Base-by-base conservation (phyloP, 1,140 invertebrate genomes). In the Cecropterus lyciades region DNA sequence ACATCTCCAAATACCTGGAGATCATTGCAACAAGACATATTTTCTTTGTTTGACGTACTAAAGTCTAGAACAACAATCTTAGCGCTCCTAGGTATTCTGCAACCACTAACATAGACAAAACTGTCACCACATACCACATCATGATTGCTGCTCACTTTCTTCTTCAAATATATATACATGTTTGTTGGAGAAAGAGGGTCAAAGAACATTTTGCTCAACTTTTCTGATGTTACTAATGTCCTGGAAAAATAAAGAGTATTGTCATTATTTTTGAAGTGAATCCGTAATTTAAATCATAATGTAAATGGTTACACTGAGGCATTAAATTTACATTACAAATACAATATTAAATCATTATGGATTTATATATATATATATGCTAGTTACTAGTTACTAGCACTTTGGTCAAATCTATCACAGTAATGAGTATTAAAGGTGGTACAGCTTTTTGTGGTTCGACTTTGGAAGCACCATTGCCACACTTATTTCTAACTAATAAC, bases 91-190 rank as follows among this genome's bases (percentile, higher is more conserved):
- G 89, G 87, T 33, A 91, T 77, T 69, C 78, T 84, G 46, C 73
- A 85, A 0, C 87, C 87, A 67, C 69, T 80, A 0, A 81, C 70
- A 9, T 68, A 56, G 8, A 82, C 70, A 77, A 87, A 91, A 63
- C 73, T 84, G 9, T 86, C 82, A 55, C 49, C 73, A 52, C 83
- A 84, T 0, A 89, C 59, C 8, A 84, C 65, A 64, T 80, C 74
- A 56, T 77, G 66, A 5, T 73, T 75, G 48, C 55, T 67, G 5
- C 37, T 37, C 9, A 64, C 49, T 49, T 82, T 85, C 46, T 85
- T 91, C 59, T 85, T 91, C 13, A 91, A 66, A 43, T 87, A 88
- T 3, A 90, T 66, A 75, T 87, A 85, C 73, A 89, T 77, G 52
- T 91, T 91, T 37, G 84, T 91, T 37, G 89, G 86, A 37, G 80